Evolutionary conservation across 2,888 invertebrate species (phyloP).

Genomic region (Melinaea marsaeus): DNA sequence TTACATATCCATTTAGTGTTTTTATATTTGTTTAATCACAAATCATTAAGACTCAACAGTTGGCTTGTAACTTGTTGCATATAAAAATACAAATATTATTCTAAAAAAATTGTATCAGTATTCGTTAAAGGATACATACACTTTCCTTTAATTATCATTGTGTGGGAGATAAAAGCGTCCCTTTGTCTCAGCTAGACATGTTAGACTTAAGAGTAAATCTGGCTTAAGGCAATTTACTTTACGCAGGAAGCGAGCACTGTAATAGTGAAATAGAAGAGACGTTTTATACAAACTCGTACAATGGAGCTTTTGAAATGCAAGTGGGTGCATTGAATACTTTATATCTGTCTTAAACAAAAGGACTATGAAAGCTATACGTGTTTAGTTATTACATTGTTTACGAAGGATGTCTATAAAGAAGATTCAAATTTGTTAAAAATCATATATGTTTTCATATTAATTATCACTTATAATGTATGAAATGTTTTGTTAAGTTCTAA

Average conservation of each 20-base stretch:
- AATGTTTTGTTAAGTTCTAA: too few relatives aligned
- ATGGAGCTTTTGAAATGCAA: slow-evolving; percentile 29
- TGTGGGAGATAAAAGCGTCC: neutral
- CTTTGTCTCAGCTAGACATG: slow-evolving; percentile 1
- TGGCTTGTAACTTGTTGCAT: slow-evolving; percentile 72
- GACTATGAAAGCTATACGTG: too few relatives aligned
- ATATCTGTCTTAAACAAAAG: slow-evolving; percentile 7
- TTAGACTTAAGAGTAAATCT: slow-evolving; percentile 15
- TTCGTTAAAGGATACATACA: neutral
- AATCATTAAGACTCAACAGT: slow-evolving; percentile 60
- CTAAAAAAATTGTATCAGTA: slow-evolving; percentile 25
- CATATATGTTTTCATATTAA: too few relatives aligned
- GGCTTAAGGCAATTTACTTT: slow-evolving; percentile 29
- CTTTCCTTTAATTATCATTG: slow-evolving; percentile 3
- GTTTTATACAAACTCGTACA: slow-evolving; percentile 30
- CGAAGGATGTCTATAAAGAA: too few relatives aligned
- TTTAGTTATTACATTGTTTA: too few relatives aligned
- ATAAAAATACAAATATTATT: slow-evolving; percentile 55
- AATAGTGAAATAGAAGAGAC: slow-evolving; percentile 25
- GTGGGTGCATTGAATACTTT: slow-evolving; percentile 32
- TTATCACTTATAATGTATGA: too few relatives aligned
- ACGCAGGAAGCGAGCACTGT: slow-evolving; percentile 27
- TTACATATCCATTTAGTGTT: too few relatives aligned
- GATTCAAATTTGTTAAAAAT: too few relatives aligned
- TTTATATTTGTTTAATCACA: slow-evolving; percentile 27